Conservation (phyloP, 2,888 invertebrate species). For the Chalcis sispes region DNA sequence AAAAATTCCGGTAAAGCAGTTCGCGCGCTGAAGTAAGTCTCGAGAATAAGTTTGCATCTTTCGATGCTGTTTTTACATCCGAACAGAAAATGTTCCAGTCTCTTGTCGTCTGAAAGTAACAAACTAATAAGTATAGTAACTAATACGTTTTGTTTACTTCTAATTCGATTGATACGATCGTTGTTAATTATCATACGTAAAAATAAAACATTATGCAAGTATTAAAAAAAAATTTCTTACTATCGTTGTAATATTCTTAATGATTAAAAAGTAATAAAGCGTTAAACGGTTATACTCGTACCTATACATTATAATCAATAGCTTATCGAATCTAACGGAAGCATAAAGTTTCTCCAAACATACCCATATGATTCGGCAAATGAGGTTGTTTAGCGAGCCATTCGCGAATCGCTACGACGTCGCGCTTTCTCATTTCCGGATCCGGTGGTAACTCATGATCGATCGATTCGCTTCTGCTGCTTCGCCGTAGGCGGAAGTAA, state of each 20-base stretch:
- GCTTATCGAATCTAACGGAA: too few species aligned
- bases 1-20: conserved; percentile 74
- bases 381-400: conserved; percentile 74
- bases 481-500: conserved; percentile 70
- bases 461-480: conserved; percentile 71
- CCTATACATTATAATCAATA: too few species aligned
- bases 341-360: too few species aligned
- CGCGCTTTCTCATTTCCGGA: conserved; percentile 70
- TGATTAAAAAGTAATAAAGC: too few species aligned
- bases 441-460: conserved; percentile 70
- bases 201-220: too few species aligned
- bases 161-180: too few species aligned
- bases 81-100: conserved; percentile 72
- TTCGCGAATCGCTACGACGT: conserved; percentile 68
- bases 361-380: conserved; percentile 74
- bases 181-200: too few species aligned
- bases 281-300: too few species aligned
- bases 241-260: too few species aligned
- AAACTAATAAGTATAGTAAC: background rate
- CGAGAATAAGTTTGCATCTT: conserved; percentile 72
- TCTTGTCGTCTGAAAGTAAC: conserved; percentile 68
- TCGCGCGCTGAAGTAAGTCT: conserved; percentile 72
- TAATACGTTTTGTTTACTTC: background rate
- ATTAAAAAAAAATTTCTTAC: too few species aligned
- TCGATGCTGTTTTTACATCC: conserved; percentile 75